Evolutionary conservation across 2,113 vertebrate genomes (phyloP).

Genomic region (Tachysurus vachellii): DNA sequence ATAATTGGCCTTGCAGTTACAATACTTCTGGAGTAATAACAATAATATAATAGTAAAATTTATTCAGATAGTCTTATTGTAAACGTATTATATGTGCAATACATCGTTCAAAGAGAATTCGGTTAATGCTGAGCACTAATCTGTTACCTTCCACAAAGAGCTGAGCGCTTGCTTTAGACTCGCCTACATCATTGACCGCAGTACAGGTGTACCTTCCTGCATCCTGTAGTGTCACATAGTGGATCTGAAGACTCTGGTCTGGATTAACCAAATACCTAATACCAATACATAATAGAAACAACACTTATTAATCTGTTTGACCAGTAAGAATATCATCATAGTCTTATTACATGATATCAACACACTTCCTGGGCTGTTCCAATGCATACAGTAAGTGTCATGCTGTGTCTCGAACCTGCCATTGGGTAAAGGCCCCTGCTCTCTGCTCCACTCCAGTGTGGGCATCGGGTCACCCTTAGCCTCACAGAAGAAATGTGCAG

Average conservation of each 20-base stretch:
- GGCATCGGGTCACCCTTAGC: slow-evolving; percentile 77
- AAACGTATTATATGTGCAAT: neutral
- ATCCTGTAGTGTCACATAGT: slow-evolving; percentile 73
- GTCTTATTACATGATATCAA: neutral
- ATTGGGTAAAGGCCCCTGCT: slow-evolving; percentile 77
- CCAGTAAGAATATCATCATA: neutral
- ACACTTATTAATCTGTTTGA: neutral
- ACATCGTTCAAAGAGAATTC: neutral
- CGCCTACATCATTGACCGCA: slow-evolving; percentile 75
- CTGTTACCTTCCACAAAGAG: slow-evolving; percentile 77
- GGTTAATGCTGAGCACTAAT: neutral
- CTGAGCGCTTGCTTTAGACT: slow-evolving; percentile 65
- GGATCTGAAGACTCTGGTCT: slow-evolving; percentile 80
- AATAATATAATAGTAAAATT: neutral
- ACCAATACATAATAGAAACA: slow-evolving; percentile 10
- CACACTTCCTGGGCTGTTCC: neutral
- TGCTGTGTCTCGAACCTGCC: slow-evolving; percentile 79
- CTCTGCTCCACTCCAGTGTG: slow-evolving; percentile 78
- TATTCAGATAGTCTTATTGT: neutral
- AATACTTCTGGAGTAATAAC: neutral
- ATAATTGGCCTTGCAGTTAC: neutral
- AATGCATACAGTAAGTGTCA: neutral
- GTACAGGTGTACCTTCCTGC: slow-evolving; percentile 80
- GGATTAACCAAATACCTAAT: slow-evolving; percentile 82
- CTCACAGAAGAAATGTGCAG: slow-evolving; percentile 76